phyloP scores from a whole-genome alignment of 2,888 invertebrate genomes.

The Melanargia galathea region DNA sequence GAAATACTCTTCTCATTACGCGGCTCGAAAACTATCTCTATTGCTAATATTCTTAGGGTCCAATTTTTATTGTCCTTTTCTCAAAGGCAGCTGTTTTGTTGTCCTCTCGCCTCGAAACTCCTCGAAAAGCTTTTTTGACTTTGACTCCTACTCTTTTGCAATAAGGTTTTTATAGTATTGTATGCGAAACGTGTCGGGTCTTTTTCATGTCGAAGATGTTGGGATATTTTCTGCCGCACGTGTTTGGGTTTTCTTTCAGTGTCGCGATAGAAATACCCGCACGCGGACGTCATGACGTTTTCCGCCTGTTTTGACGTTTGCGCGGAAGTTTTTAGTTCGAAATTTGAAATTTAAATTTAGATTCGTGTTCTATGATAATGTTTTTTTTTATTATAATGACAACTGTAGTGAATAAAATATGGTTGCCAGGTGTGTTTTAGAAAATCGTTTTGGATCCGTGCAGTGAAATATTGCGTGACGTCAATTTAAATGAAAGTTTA shows the following conservation, averaged over 20 bases:
- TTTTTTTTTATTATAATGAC: conserved; percentile 40
- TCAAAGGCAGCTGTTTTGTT: conserved; percentile 30
- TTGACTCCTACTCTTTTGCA: conserved; percentile 21
- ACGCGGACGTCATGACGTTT: conserved; percentile 50
- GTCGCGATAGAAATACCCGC: conserved; percentile 57
- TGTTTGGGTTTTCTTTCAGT: conserved; percentile 70
- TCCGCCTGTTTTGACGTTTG: conserved; percentile 46
- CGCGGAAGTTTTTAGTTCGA: conserved; percentile 44
- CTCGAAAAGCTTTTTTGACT: conserved; percentile 17
- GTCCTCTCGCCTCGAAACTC: conserved; percentile 27
- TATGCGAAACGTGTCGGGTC: conserved; percentile 32
- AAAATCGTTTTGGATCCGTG: conserved; percentile 34
- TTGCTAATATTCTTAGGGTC: conserved; percentile 36
- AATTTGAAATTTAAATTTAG: conserved; percentile 47
- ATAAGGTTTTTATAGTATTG: conserved; percentile 29
- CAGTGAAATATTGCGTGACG: conserved; percentile 40
- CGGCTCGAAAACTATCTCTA: conserved; percentile 16
- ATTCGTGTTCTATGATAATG: conserved; percentile 38
- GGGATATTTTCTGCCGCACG: conserved; percentile 59
- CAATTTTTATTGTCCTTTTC: conserved; percentile 38
- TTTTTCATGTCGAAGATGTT: conserved; percentile 27
- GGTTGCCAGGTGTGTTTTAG: conserved; percentile 38
- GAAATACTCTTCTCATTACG: conserved; percentile 38
- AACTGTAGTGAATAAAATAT: conserved; percentile 36
- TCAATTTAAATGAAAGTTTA: conserved; percentile 30